phyloP scores from a whole-genome alignment of 2,113 vertebrate genomes.

The Synchiropus splendidus region DNA sequence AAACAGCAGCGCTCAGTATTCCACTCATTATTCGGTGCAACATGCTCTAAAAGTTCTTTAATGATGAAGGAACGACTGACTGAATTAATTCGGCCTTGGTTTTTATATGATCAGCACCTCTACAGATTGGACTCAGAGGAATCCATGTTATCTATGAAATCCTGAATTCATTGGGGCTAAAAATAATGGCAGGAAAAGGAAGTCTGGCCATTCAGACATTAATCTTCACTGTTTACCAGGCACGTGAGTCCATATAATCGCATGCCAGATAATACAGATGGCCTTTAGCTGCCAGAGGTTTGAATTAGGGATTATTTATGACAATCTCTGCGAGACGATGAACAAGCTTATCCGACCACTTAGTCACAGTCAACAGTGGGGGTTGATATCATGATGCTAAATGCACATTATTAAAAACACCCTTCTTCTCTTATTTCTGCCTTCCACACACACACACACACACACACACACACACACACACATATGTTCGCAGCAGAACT shows the following conservation, averaged over 20 bases:
- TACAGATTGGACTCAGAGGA: too few species aligned
- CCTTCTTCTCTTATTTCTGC: background rate
- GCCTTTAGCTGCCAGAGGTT: constrained; percentile 39
- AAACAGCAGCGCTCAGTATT: too few species aligned
- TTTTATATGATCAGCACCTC: too few species aligned
- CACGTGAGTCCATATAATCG: constrained; percentile 12
- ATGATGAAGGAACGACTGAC: too few species aligned
- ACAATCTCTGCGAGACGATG: constrained; percentile 22
- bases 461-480: constrained; percentile 8
- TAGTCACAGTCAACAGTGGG: constrained; percentile 1
- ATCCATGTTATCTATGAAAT: too few species aligned
- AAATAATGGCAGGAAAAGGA: too few species aligned
- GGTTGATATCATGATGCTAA: constrained; percentile 3
- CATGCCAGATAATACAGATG: constrained; percentile 36
- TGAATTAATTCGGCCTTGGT: too few species aligned
- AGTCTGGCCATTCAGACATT: constrained; percentile 14
- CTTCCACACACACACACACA: background rate
- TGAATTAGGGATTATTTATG: constrained; percentile 38
- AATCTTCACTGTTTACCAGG: constrained; percentile 1
- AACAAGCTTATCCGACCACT: constrained; percentile 29
- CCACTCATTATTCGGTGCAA: too few species aligned
- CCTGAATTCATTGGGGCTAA: too few species aligned
- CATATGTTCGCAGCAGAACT: constrained; percentile 45
- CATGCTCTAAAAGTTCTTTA: too few species aligned
- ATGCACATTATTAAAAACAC: background rate